Percentiles rank a stretch among this genome's conserved stretches.
Conservation (phyloP, 1,140 invertebrate species). For the Fragariocoptes setiger region DNA sequence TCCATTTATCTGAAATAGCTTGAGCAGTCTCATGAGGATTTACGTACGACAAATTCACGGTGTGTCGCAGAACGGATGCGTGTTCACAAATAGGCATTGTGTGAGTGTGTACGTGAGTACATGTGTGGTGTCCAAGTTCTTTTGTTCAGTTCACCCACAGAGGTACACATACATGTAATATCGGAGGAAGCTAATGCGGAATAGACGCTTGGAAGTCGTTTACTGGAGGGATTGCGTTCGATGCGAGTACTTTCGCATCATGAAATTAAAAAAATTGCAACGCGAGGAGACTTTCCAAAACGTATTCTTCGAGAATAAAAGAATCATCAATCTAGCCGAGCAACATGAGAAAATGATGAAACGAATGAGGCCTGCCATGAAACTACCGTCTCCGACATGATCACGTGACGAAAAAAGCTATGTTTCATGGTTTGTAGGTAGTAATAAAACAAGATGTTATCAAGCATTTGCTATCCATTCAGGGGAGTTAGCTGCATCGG, state of each 20-base stretch:
- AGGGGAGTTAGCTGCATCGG: conserved; percentile 51
- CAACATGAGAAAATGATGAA: background rate
- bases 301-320: background rate
- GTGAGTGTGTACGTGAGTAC: too few species aligned
- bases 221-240: background rate
- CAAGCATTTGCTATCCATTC: conserved; percentile 28
- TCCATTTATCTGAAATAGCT: too few species aligned
- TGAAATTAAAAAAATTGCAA: background rate
- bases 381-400: background rate
- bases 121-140: too few species aligned
- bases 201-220: too few species aligned
- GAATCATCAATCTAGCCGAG: background rate
- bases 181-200: too few species aligned
- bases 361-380: too few species aligned
- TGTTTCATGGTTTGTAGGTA: background rate
- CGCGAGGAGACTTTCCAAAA: background rate
- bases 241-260: background rate
- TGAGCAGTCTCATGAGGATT: too few species aligned
- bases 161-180: too few species aligned
- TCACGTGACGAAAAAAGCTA: background rate
- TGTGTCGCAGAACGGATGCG: too few species aligned
- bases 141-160: too few species aligned
- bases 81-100: too few species aligned
- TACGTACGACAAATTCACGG: too few species aligned
- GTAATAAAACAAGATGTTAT: background rate